A percentile compares a stretch with the other conserved stretches of the same genome.
Conservation (phyloP, 2,888 invertebrate species). For the Herminia tarsipennalis region DNA sequence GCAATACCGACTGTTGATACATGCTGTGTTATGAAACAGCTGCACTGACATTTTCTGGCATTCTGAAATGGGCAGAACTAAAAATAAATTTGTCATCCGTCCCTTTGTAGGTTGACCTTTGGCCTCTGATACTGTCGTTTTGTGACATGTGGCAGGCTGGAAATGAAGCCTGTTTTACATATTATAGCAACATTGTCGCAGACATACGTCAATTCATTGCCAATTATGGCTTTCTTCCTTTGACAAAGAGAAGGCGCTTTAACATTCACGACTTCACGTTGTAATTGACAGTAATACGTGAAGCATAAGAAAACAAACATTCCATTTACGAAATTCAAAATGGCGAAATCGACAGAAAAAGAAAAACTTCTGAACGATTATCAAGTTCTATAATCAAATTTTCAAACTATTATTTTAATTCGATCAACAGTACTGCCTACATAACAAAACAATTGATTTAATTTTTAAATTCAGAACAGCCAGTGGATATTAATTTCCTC, state of each 20-base stretch:
- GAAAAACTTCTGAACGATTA: too few relatives aligned
- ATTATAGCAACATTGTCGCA: not conserved
- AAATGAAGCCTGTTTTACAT: not conserved
- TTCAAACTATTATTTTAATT: too few relatives aligned
- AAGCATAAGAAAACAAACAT: too few relatives aligned
- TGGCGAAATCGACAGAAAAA: too few relatives aligned
- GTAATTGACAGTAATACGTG: too few relatives aligned
- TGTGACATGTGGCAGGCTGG: not conserved
- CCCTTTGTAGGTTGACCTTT: conserved; percentile 24
- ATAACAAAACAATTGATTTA: conserved; percentile 11
- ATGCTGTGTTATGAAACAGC: conserved; percentile 9
- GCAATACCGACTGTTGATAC: conserved; percentile 11
- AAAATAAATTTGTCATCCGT: conserved; percentile 20
- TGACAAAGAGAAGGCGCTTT: too few relatives aligned
- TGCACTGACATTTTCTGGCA: not conserved
- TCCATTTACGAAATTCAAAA: too few relatives aligned
- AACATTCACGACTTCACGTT: too few relatives aligned
- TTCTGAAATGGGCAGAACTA: conserved; percentile 20
- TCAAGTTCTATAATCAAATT: too few relatives aligned
- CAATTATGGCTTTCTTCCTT: too few relatives aligned
- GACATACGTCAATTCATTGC: too few relatives aligned
- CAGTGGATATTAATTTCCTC: conserved; percentile 48
- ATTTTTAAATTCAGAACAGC: conserved; percentile 17
- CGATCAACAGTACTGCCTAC: not conserved
- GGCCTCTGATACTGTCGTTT: conserved; percentile 19